Percentiles rank a stretch among this genome's conserved stretches.
Evolutionary conservation across 2,888 invertebrate genomes (phyloP).

Genomic region (Tenthredo notha): DNA sequence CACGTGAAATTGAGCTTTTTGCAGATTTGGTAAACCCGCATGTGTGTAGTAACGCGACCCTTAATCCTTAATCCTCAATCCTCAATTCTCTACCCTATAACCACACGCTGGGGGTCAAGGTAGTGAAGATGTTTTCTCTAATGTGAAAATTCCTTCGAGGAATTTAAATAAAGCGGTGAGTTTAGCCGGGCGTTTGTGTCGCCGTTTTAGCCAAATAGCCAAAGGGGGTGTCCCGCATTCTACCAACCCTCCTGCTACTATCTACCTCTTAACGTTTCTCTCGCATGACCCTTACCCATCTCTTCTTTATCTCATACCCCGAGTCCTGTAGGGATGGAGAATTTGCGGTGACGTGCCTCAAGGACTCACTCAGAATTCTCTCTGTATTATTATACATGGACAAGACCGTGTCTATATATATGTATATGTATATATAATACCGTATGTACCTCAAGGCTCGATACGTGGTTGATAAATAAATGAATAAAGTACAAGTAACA

Average conservation of each 20-base stretch:
- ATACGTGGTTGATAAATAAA: background rate
- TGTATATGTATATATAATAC: background rate
- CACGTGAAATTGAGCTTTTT: background rate
- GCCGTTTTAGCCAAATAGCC: constrained; percentile 61
- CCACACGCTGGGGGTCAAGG: background rate
- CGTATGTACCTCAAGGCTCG: background rate
- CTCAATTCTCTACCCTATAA: background rate
- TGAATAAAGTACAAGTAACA: background rate
- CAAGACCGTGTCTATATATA: background rate
- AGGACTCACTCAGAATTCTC: background rate
- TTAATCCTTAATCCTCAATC: too few relatives aligned
- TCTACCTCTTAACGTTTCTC: background rate
- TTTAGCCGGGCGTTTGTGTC: constrained; percentile 60
- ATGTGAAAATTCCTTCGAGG: constrained; percentile 69
- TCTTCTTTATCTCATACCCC: background rate
- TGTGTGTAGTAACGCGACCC: background rate
- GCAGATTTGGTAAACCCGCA: background rate
- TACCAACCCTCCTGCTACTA: constrained; percentile 49
- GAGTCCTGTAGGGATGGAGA: background rate
- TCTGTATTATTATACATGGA: background rate
- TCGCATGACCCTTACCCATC: constrained; percentile 13
- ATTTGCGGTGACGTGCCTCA: constrained; percentile 18
- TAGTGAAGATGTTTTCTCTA: constrained; percentile 62
- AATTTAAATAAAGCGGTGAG: constrained; percentile 73
- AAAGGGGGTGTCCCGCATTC: constrained; percentile 62